Evolutionary conservation across 1,140 invertebrate genomes (phyloP), one percentile per base, ranked within the genome.

Genomic region (Rhyacophila brunnea): DNA sequence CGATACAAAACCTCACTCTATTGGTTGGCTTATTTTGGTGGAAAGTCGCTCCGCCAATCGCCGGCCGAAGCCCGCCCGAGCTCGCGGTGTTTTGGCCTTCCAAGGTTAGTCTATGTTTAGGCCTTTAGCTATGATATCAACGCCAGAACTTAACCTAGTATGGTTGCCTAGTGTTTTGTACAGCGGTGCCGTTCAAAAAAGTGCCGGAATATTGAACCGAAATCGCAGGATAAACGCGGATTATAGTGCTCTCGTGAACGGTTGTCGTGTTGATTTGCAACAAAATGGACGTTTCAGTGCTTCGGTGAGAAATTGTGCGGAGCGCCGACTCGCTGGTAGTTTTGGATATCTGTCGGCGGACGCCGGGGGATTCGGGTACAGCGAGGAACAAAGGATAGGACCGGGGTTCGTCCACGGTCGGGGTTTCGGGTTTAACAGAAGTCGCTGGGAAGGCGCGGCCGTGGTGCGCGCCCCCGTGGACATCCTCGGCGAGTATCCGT

Each of bases 81-180:
- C 55, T 57, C 55, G 55, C 55, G 55, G 55, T 58, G 55, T 58
- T 58, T 50, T 58, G 55, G 55, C 55, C 55, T 58, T 58, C 55
- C 55, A 58, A 58, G 55, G 55, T 58, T 58, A 58, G 55, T 58
- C 55, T 58, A 58, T 58, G 55, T 58, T 58, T 58, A 58, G 47
- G 55, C 55, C 55, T 58, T 58, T 58, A 56, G 60, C 62, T 64
- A 64, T 64, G 62, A 59, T 64, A 59, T 59, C 62, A 52, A 59
- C 62, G 62, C 53, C 62, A 54, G 57, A 64, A 56, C 62, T 64
- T 43, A 64, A 64, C 62, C 57, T 64, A 50, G 62, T 64, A 50
- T 64, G 62, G 62, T 52, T 64, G 62, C 62, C 62, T 59, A 59
- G 62, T 56, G 62, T 64, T 17, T 50, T 64, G 53, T 62, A 62